Evolutionary conservation across 2,888 invertebrate genomes (phyloP).

Genomic region (Tridacna crocea): DNA sequence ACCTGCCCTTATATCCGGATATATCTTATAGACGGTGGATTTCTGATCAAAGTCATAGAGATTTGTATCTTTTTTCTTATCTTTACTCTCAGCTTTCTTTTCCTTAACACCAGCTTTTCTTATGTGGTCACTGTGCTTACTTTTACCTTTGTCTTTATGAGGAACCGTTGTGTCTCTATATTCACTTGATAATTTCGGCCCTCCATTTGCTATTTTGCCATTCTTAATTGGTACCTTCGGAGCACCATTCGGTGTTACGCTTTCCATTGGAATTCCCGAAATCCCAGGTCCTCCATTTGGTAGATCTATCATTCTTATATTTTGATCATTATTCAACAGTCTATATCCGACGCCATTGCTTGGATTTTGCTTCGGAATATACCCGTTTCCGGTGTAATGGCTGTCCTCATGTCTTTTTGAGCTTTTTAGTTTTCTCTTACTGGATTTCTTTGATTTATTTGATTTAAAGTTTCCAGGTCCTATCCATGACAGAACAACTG

Average conservation of each 20-base stretch:
- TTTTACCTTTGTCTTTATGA: too few species aligned
- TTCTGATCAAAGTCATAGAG: neutral
- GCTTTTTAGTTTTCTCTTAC: neutral
- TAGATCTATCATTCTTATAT: too few species aligned
- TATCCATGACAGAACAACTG: slow-evolving; percentile 26
- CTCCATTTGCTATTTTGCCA: neutral
- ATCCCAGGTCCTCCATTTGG: neutral
- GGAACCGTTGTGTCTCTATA: neutral
- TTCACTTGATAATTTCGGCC: neutral
- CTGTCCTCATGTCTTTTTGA: neutral
- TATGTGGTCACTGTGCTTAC: too few species aligned
- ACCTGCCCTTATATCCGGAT: neutral
- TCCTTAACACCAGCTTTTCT: too few species aligned
- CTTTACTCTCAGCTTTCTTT: too few species aligned
- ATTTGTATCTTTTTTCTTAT: neutral
- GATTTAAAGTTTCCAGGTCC: slow-evolving; percentile 27
- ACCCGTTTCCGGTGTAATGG: neutral
- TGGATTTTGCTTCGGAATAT: neutral
- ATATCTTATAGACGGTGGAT: slow-evolving; percentile 2
- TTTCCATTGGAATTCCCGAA: neutral
- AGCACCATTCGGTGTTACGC: neutral
- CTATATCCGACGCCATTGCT: neutral
- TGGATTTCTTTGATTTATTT: neutral
- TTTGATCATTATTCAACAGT: too few species aligned
- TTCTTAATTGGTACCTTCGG: neutral